These are phyloP conservation scores for Blera fallax DNA, from an alignment of 2,888 invertebrate species.

Conservation along the genomic window DNA sequence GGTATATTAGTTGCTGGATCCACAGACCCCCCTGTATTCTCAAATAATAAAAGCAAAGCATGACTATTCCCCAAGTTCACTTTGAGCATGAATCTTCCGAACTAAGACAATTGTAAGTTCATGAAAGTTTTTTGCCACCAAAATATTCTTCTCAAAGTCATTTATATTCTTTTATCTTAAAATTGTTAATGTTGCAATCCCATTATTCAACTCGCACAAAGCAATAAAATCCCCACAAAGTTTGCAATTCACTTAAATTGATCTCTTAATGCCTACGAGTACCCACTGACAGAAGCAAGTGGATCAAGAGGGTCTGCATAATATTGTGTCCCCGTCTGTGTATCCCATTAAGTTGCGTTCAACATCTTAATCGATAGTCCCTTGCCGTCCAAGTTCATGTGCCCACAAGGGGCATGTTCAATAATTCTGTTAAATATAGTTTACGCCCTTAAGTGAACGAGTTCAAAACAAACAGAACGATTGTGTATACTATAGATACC, in stretches of 20 bases:
- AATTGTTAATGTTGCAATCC: neutral
- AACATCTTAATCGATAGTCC: conserved; percentile 28
- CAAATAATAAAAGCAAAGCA: too few relatives aligned
- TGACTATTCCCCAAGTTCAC: too few relatives aligned
- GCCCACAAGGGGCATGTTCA: conserved; percentile 19
- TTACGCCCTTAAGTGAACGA: conserved; percentile 18
- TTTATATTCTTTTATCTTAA: neutral
- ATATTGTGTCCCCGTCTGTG: conserved; percentile 5
- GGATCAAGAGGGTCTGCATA: neutral
- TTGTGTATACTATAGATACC: neutral
- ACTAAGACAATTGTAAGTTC: too few relatives aligned
- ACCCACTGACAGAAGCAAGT: neutral
- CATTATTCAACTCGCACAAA: neutral
- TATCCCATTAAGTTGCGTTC: neutral
- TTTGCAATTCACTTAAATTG: conserved; percentile 21
- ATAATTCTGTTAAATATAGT: conserved; percentile 36
- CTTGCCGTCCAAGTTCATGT: conserved; percentile 22
- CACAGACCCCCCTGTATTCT: too few relatives aligned
- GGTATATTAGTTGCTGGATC: too few relatives aligned
- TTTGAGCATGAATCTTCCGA: too few relatives aligned
- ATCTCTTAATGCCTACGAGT: neutral
- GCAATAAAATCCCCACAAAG: neutral
- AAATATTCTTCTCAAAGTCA: neutral
- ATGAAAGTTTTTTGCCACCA: too few relatives aligned
- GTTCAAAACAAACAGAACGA: neutral